A percentile compares a stretch with the other conserved stretches of the same genome.
These are phyloP conservation scores for Latrodectus elegans DNA, from an alignment of 2,888 invertebrate genomes.

Conservation along the genomic window DNA sequence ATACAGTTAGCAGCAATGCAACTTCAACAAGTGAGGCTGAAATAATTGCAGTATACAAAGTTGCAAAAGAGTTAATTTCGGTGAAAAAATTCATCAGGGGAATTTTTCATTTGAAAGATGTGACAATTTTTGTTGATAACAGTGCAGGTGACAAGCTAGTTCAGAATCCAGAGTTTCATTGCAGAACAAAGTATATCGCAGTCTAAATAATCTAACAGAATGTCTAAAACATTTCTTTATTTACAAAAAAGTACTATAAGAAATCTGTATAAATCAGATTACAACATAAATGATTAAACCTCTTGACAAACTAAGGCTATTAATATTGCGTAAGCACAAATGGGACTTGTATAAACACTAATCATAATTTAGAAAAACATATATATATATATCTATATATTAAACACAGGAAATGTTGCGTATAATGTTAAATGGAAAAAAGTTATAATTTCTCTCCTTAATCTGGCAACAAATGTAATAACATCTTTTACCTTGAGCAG, in stretches of 20 bases:
- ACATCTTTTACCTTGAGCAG: background rate
- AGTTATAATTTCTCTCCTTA: background rate
- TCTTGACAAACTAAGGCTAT: background rate
- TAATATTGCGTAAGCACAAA: constrained; percentile 5
- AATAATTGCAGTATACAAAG: background rate
- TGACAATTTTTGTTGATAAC: background rate
- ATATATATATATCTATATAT: background rate
- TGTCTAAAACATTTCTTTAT: constrained; percentile 68
- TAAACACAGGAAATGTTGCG: background rate
- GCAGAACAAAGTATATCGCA: background rate
- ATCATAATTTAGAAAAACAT: no score
- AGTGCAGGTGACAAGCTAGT: background rate
- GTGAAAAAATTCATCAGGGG: background rate
- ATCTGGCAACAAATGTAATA: background rate
- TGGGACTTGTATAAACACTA: background rate
- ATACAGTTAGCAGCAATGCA: background rate
- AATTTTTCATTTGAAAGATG: background rate
- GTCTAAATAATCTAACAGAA: no score
- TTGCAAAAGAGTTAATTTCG: constrained; percentile 1
- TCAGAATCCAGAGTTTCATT: background rate
- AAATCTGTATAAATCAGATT: constrained; percentile 35
- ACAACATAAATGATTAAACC: constrained; percentile 52
- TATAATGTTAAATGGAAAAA: background rate
- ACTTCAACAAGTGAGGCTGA: constrained; percentile 9
- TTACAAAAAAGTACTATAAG: constrained; percentile 26